phyloP scores from a whole-genome alignment of 2,113 vertebrate genomes.

The Oryzias celebensis region DNA sequence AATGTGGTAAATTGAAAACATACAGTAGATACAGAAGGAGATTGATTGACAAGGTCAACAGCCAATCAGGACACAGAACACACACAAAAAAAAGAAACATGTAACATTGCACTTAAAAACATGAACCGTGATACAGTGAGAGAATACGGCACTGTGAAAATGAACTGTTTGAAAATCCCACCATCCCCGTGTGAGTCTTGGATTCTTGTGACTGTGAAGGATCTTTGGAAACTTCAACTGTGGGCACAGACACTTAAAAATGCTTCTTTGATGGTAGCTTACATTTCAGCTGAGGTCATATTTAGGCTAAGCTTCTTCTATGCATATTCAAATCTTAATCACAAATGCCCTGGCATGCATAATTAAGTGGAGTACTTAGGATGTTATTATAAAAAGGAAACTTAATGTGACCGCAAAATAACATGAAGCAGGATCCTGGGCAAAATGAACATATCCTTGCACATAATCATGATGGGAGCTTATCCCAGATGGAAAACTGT shows the following conservation, averaged over 20 bases:
- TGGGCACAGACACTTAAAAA: slow-evolving; percentile 17
- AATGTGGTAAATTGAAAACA: too few species aligned
- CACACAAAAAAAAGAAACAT: too few species aligned
- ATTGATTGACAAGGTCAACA: too few species aligned
- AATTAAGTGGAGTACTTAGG: slow-evolving; percentile 46
- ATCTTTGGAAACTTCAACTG: slow-evolving; percentile 7
- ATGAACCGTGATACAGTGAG: too few species aligned
- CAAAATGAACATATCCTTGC: slow-evolving; percentile 25
- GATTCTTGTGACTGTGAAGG: slow-evolving; percentile 19
- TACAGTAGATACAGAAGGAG: too few species aligned
- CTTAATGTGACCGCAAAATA: not conserved
- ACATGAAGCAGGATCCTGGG: slow-evolving; percentile 25
- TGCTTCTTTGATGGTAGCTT: slow-evolving; percentile 9
- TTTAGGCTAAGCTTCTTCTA: slow-evolving; percentile 54
- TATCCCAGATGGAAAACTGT: slow-evolving; percentile 40
- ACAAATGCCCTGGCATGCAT: slow-evolving; percentile 51
- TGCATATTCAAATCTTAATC: slow-evolving; percentile 63
- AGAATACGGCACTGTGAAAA: too few species aligned
- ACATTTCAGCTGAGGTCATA: slow-evolving; percentile 45
- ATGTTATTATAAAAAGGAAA: slow-evolving; percentile 37
- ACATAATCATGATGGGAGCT: slow-evolving; percentile 33
- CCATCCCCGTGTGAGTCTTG: not conserved
- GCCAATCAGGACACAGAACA: too few species aligned
- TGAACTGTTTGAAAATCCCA: too few species aligned
- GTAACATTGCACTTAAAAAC: too few species aligned